Evolutionary conservation across 2,888 invertebrate genomes (phyloP).

Genomic region (Flabesymbios commensalis): DNA sequence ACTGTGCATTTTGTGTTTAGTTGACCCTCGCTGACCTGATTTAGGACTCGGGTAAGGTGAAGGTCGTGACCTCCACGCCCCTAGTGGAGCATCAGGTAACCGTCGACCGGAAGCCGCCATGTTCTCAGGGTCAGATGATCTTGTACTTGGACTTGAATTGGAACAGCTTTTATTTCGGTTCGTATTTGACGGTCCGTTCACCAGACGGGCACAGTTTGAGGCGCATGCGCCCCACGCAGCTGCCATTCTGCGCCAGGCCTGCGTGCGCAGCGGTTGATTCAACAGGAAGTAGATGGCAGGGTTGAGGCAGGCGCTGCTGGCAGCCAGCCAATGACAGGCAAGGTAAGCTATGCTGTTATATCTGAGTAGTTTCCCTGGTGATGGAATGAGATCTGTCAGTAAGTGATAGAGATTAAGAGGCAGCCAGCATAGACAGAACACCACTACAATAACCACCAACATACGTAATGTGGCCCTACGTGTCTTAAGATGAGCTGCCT

Average conservation of each 20-base stretch:
- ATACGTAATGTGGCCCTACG: constrained; percentile 63
- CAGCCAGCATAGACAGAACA: constrained; percentile 63
- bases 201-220: too few species aligned
- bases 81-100: too few species aligned
- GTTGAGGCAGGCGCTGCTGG: constrained; percentile 63
- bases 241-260: neutral
- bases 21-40: too few species aligned
- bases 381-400: constrained; percentile 57
- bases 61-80: too few species aligned
- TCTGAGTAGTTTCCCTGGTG: constrained; percentile 40
- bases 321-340: constrained; percentile 63
- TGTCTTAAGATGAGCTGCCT: constrained; percentile 53
- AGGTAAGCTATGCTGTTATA: constrained; percentile 55
- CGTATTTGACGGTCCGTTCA: too few species aligned
- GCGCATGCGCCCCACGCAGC: too few species aligned
- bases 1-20: too few species aligned
- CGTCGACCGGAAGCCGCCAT: too few species aligned
- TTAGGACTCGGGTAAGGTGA: too few species aligned
- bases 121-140: too few species aligned
- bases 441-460: constrained; percentile 61
- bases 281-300: constrained; percentile 65
- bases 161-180: too few species aligned
- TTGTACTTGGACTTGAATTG: too few species aligned
- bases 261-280: constrained; percentile 39
- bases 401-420: constrained; percentile 64